Conservation (phyloP, 2,888 invertebrate species). For the Hypercompe scribonia region DNA sequence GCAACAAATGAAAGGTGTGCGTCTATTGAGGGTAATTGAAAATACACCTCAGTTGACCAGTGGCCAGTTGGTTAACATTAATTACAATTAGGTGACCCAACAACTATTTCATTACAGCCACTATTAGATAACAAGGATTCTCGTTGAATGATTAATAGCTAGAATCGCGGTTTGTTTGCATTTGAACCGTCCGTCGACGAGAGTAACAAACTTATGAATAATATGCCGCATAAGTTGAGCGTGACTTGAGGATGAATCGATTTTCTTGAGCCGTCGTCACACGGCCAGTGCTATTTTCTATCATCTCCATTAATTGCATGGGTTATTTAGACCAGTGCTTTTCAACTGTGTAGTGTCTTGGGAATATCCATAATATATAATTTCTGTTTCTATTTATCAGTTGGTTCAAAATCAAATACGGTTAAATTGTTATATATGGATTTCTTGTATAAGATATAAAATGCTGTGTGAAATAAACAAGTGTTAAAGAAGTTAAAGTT, state of each 20-base stretch:
- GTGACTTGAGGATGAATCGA: constrained; percentile 71
- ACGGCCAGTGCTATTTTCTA: constrained; percentile 50
- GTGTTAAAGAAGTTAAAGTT: no score
- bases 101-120: constrained; percentile 76
- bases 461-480: no score
- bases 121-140: constrained; percentile 77
- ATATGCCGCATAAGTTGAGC: constrained; percentile 70
- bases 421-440: background rate
- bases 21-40: constrained; percentile 11
- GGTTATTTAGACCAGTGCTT: constrained; percentile 71
- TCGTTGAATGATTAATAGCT: constrained; percentile 80
- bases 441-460: no score
- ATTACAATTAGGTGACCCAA: constrained; percentile 78
- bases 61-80: constrained; percentile 71
- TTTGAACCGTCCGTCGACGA: constrained; percentile 69
- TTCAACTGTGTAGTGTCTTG: background rate
- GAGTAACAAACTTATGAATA: constrained; percentile 83
- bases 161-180: constrained; percentile 78
- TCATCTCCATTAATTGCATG: constrained; percentile 73
- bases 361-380: background rate
- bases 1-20: background rate
- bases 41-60: constrained; percentile 56
- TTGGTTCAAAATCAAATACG: background rate
- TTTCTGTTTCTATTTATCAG: background rate
- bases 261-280: constrained; percentile 67